Conservation (phyloP, 2,113 vertebrate genomes). For the Atherinomorus stipes region DNA sequence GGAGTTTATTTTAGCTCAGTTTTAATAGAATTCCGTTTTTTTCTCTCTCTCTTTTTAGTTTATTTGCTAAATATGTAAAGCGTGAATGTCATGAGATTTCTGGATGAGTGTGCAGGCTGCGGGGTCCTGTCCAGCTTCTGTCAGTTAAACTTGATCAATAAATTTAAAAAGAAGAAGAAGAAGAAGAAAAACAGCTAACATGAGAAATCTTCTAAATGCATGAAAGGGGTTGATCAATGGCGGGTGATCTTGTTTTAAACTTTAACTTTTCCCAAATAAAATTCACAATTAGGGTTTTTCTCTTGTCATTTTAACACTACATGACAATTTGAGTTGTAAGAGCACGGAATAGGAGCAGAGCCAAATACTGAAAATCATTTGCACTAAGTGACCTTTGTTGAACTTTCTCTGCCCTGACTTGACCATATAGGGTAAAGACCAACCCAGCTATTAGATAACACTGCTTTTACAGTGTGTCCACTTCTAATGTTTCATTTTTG, state of each 20-base stretch:
- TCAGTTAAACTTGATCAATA: background rate
- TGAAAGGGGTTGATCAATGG: background rate
- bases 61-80: background rate
- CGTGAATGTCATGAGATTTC: background rate
- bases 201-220: background rate
- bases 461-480: slow-evolving; percentile 1
- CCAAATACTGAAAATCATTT: background rate
- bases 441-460: slow-evolving; percentile 12
- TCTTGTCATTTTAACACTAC: background rate
- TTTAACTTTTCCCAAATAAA: too few relatives aligned
- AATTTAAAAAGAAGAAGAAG: too few relatives aligned
- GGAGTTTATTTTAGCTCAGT: background rate
- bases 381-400: background rate
- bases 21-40: background rate
- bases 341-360: background rate
- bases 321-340: background rate
- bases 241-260: too few relatives aligned
- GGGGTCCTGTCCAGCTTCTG: background rate
- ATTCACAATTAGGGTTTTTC: too few relatives aligned
- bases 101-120: background rate
- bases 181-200: too few relatives aligned
- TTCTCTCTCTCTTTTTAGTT: background rate
- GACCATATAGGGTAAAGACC: slow-evolving; percentile 21
- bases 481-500: slow-evolving; percentile 22
- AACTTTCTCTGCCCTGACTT: background rate